Evolutionary conservation across 2,888 invertebrate genomes (phyloP), one percentile per base, ranked within the genome.

Genomic region (Scaptomyza parva): DNA sequence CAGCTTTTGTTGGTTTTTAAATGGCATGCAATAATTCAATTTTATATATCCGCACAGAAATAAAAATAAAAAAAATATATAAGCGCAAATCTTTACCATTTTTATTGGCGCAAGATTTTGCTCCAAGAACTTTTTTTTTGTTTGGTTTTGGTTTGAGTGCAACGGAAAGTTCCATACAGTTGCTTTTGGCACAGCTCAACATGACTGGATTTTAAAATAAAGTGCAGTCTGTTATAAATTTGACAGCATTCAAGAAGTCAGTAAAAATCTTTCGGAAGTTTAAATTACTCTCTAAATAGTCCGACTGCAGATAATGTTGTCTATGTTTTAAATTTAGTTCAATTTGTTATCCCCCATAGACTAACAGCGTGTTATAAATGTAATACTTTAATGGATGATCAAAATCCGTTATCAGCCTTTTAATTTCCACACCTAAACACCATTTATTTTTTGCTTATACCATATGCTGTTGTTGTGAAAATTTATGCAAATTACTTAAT

Each of bases 21-120:
- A 89, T 83, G 86, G 79, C 86, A 73, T 68, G 68, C 79, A 80
- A 90, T 89, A 89, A 85, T 89, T 89, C 88, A 89, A 88, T 84
- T 89, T 89, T 85, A 90, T 89, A 88, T 80, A 81, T 89, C 89
- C 89, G 86, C 74, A 82, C 68, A 54, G 71, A 67, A 72, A 64
- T 43, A 24, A 61, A 76, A 68, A 75, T 59, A 44, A 33, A 50
- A 39, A 51, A 43, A 17, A 26, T 26, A 33, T 4, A 3, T 30
- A 33, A 37, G 12, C 54, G 51, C 55, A 61, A 61, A 70, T 75
- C 60, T 73, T 75, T 73, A 73, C 75, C 76, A 73, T 73, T 73
- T 73, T 75, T 73, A 75, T 75, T 73, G 65, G 50, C 65, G 57
- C 75, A 52, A 73, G 61, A 74, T 64, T 51, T 55, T 59, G 48